Percentiles rank a stretch among this genome's conserved stretches.
These are phyloP conservation scores for Cybosia mesomella DNA, from an alignment of 2,888 invertebrate species.

Conservation along the genomic window DNA sequence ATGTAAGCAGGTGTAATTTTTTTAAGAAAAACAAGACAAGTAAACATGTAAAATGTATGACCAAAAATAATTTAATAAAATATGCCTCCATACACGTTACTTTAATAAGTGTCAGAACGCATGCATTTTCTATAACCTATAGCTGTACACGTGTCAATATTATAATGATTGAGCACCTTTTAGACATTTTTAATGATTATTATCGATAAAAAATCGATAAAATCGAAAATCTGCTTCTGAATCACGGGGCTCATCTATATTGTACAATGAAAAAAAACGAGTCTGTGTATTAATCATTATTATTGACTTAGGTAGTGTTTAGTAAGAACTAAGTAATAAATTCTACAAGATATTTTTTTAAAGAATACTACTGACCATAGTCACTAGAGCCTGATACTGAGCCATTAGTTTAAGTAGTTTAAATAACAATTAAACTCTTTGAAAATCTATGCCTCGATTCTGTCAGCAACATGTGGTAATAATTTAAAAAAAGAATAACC, in stretches of 20 bases:
- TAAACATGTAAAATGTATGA: conserved; percentile 15
- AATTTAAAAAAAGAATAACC: conserved; percentile 6
- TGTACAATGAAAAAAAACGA: not conserved
- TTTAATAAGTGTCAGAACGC: not conserved
- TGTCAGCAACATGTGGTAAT: not conserved
- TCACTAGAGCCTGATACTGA: no score
- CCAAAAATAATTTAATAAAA: not conserved
- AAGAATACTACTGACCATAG: not conserved
- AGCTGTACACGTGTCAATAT: not conserved
- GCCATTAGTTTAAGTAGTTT: no score
- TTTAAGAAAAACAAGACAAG: conserved; percentile 33
- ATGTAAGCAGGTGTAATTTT: conserved; percentile 46
- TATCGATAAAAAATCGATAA: not conserved
- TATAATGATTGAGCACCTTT: not conserved
- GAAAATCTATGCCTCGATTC: not conserved
- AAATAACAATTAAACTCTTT: not conserved
- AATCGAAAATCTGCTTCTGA: not conserved
- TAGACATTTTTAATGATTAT: not conserved
- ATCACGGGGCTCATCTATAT: not conserved
- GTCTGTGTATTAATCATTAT: no score
- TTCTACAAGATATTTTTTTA: not conserved
- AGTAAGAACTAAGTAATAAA: not conserved
- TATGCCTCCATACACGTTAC: not conserved
- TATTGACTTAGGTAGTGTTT: not conserved
- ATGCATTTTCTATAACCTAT: not conserved